phyloP scores from a whole-genome alignment of 2,113 vertebrate genomes.

The Muntiacus reevesi region DNA sequence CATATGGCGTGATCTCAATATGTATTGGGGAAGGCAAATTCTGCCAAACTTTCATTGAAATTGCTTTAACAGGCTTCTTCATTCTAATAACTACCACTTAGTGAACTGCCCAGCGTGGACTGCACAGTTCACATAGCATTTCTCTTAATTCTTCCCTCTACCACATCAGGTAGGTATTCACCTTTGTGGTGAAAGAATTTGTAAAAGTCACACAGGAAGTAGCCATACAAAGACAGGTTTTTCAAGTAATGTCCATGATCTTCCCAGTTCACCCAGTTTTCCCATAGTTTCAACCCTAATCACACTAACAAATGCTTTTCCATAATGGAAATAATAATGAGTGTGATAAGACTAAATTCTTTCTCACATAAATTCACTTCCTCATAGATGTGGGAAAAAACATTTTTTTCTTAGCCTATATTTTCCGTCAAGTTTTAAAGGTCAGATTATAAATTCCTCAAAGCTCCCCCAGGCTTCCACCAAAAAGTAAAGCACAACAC shows the following conservation, averaged over 20 bases:
- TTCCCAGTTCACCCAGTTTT: neutral
- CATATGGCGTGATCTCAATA: neutral
- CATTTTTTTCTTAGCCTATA: neutral
- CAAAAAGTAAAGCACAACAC: neutral
- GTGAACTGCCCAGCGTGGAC: neutral
- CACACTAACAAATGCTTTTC: neutral
- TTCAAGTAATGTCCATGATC: neutral
- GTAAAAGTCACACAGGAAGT: neutral
- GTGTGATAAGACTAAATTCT: neutral
- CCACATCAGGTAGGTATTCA: neutral
- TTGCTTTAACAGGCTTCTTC: neutral
- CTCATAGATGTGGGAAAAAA: neutral
- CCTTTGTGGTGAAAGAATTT: neutral
- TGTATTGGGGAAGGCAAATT: neutral
- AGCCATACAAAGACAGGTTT: neutral
- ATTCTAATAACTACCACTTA: neutral
- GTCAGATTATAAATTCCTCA: neutral
- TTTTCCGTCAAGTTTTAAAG: neutral
- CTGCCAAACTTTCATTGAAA: neutral
- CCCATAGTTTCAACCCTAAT: neutral
- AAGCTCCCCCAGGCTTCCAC: neutral
- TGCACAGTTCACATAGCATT: neutral
- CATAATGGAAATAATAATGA: neutral
- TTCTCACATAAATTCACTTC: neutral
- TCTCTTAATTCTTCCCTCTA: neutral